Evolutionary conservation across 2,888 invertebrate genomes (phyloP).

Genomic region (Encarsia formosa): DNA sequence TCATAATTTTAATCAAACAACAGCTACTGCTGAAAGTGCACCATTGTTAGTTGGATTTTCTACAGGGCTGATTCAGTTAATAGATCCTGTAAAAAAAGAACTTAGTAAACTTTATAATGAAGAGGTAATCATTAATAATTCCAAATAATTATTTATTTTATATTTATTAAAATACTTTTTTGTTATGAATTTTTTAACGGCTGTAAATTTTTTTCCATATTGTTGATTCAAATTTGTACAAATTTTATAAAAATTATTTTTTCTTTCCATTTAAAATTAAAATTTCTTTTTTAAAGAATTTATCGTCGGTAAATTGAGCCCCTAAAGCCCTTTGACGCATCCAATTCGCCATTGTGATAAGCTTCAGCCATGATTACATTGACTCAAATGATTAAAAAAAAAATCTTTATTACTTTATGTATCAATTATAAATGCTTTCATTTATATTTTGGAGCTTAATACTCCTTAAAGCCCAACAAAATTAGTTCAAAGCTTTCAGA

Average conservation of each 20-base stretch:
- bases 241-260: no score
- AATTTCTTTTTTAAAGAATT: background rate
- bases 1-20: conserved; percentile 91
- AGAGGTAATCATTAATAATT: conserved; percentile 64
- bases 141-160: background rate
- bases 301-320: no score
- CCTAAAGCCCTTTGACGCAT: no score
- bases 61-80: conserved; percentile 95
- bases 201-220: no score
- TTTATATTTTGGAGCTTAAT: conserved; percentile 5
- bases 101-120: conserved; percentile 95
- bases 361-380: no score
- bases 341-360: no score
- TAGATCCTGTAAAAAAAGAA: conserved; percentile 96
- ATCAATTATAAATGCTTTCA: no score
- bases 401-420: no score
- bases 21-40: conserved; percentile 78
- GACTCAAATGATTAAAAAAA: background rate
- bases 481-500: conserved; percentile 8
- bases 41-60: conserved; percentile 95
- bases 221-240: no score
- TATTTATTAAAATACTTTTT: background rate
- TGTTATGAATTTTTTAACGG: background rate
- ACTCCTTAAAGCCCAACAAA: conserved; percentile 11
- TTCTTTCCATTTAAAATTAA: background rate